phyloP scores from a whole-genome alignment of 2,113 vertebrate genomes.

The Oxyruncus cristatus region DNA sequence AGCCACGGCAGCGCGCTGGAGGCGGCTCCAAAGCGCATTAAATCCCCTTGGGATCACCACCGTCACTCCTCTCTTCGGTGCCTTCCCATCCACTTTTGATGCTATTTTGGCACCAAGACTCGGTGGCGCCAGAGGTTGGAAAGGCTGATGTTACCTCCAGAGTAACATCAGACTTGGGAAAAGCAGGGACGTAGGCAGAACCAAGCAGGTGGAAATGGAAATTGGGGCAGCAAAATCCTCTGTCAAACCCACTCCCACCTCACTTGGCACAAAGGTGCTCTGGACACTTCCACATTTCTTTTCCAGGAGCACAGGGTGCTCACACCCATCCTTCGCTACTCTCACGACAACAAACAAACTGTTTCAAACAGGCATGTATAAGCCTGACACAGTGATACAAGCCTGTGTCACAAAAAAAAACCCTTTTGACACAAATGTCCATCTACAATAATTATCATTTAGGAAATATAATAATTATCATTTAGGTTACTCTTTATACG shows the following conservation, averaged over 20 bases:
- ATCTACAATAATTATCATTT: background rate
- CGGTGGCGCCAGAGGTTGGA: fast-evolving
- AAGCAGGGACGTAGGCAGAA: fast-evolving
- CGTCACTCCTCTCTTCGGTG: fast-evolving
- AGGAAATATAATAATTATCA: background rate
- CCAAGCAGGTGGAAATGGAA: background rate
- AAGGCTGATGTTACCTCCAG: background rate
- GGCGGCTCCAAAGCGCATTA: fast-evolving
- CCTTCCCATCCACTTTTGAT: fast-evolving
- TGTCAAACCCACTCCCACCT: too few relatives aligned
- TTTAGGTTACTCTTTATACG: background rate
- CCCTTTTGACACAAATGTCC: background rate
- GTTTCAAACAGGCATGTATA: fast-evolving
- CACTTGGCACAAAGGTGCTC: fast-evolving
- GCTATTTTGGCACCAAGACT: fast-evolving
- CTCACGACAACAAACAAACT: background rate
- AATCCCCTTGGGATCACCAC: fast-evolving
- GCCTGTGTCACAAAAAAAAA: background rate
- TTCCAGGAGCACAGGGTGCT: background rate
- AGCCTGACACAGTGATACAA: too few relatives aligned
- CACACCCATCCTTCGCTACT: fast-evolving
- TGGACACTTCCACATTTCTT: fast-evolving
- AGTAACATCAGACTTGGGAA: background rate
- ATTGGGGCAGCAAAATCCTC: background rate
- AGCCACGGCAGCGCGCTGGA: background rate